A percentile compares a stretch with the other conserved stretches of the same genome.
Conservation (phyloP, 2,113 vertebrate genomes). For the Phalacrocorax brasilianus region DNA sequence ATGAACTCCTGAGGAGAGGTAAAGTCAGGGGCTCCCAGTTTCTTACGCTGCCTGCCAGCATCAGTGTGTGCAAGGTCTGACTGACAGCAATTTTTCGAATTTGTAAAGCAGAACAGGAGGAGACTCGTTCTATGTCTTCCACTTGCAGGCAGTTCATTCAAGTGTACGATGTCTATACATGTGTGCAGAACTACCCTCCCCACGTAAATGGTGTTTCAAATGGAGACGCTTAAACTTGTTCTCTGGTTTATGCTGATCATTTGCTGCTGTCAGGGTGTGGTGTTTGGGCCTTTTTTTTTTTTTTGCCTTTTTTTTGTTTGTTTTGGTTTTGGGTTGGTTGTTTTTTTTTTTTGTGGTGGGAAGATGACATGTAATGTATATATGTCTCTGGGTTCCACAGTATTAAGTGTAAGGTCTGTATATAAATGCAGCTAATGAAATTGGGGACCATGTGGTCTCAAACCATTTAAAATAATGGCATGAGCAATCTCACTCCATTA, state of each 20-base stretch:
- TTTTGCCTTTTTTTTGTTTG: too few relatives aligned
- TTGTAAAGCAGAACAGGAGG: neutral
- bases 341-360: neutral
- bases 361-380: neutral
- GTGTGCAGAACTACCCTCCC: neutral
- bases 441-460: slow-evolving; percentile 49
- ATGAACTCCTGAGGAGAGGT: neutral
- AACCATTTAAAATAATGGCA: slow-evolving; percentile 66
- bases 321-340: too few relatives aligned
- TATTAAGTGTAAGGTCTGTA: slow-evolving; percentile 16
- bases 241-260: neutral
- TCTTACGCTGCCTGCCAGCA: too few relatives aligned
- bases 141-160: neutral
- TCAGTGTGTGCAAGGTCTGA: neutral
- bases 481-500: slow-evolving; percentile 64
- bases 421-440: slow-evolving; percentile 70
- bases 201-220: neutral
- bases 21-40: neutral
- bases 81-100: neutral
- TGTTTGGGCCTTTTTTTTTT: too few relatives aligned
- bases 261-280: fast-evolving
- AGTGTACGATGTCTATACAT: neutral
- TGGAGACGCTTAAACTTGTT: neutral
- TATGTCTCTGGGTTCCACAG: neutral
- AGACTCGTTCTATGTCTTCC: neutral